These are phyloP conservation scores for Saturnia japonica DNA, from an alignment of 2,888 invertebrate species.

Conservation along the genomic window DNA sequence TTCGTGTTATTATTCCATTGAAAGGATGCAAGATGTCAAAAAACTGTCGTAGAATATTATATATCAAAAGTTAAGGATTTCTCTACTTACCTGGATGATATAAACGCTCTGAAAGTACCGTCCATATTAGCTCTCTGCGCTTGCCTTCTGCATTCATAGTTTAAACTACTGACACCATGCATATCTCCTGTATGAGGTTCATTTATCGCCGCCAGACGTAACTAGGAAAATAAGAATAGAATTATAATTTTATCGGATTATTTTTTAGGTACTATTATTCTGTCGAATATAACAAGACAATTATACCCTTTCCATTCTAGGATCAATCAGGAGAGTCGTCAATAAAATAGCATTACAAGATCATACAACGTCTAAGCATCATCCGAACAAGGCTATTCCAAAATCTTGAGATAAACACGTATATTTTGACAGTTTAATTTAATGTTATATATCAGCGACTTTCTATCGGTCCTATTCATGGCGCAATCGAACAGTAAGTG, in stretches of 20 bases:
- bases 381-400: too few relatives aligned
- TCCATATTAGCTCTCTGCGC: slow-evolving; percentile 92
- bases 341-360: too few relatives aligned
- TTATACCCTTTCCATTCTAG: too few relatives aligned
- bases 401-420: too few relatives aligned
- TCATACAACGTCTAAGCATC: too few relatives aligned
- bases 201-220: slow-evolving; percentile 96
- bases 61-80: not conserved
- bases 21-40: not conserved
- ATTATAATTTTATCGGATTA: not conserved
- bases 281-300: too few relatives aligned
- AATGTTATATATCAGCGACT: too few relatives aligned
- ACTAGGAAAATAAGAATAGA: slow-evolving; percentile 69
- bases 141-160: slow-evolving; percentile 96
- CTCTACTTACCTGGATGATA: slow-evolving; percentile 86
- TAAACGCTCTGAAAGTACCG: slow-evolving; percentile 95
- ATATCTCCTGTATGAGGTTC: slow-evolving; percentile 95
- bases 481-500: too few relatives aligned
- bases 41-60: not conserved
- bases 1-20: too few relatives aligned
- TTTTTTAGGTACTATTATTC: not conserved
- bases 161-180: slow-evolving; percentile 95
- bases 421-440: too few relatives aligned
- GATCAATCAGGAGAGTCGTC: too few relatives aligned
- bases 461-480: too few relatives aligned